Base-by-base conservation (phyloP, 1,140 invertebrate species). In the Drosophila tropicalis region DNA sequence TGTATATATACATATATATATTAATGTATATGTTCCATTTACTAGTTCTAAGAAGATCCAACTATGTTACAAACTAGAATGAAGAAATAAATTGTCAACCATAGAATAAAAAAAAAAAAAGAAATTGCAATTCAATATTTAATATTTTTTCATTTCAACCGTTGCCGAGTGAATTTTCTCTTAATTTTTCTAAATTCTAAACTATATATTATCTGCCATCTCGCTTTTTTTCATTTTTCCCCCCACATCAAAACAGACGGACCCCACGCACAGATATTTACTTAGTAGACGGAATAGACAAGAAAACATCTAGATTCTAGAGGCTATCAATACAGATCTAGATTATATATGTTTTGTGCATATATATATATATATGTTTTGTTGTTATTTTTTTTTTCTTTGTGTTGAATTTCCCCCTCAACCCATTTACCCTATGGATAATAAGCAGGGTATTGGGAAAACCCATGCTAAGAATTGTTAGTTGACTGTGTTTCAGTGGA, bases 61-160 rank as follows among this genome's bases (percentile, higher is more conserved):
- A 62, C 22, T 86, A 85, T 78, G 81, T 81, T 85, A 51, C 70
- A 76, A 76, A 76, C 74, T 84, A 73, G 67, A 66, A 62, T 51
- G 74, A 76, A 70, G 55, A 62, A 71, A 81, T 69, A 85, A 81
- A 84, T 72, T 73, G 75, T 65, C 44, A 51, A 51, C 44, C 44
- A 47, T 7, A 51, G 17, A 68, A 57, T 22, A 39, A 62, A 39
- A 17, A 7, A 56, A 22, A 67, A 32, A 67, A 67, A 62, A 62
- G 36, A 62, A 62, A 64, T 69, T 69, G 76, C 40, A 40, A 7
- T 13, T 22, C 2, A 40, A 62, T 19, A 40, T 51, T 74, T 65
- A 12, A 12, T 29, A 29, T 10, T 17, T 0, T 19, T 13, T 58
- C 36, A 58, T 25, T 25, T 25, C 15, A 29, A 29, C 15, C 32